These are phyloP conservation scores for Drosophila tani DNA, from an alignment of 1,140 invertebrate genomes.

Conservation along the genomic window DNA sequence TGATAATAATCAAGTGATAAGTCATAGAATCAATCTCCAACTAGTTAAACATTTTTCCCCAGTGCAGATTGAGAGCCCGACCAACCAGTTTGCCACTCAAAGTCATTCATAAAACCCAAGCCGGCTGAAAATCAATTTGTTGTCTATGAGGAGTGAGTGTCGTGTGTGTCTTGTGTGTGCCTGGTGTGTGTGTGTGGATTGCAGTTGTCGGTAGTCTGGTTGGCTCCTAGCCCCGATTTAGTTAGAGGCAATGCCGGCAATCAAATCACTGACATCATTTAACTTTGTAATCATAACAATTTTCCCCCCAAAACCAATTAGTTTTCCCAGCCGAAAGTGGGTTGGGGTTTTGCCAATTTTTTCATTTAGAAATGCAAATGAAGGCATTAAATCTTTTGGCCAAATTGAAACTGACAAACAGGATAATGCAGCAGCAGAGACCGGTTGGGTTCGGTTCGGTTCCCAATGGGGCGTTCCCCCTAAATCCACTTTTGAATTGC, in stretches of 20 bases:
- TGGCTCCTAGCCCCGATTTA: slow-evolving; percentile 44
- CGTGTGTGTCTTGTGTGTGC: slow-evolving; percentile 20
- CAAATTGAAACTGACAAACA: slow-evolving; percentile 79
- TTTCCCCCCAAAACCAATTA: slow-evolving; percentile 75
- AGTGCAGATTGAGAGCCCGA: slow-evolving; percentile 14
- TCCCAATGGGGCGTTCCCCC: slow-evolving; percentile 31
- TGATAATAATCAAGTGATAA: no score
- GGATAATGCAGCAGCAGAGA: slow-evolving; percentile 55
- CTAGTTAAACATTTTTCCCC: not conserved
- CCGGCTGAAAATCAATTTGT: slow-evolving; percentile 59
- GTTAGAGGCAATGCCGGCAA: slow-evolving; percentile 57
- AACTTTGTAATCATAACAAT: slow-evolving; percentile 83
- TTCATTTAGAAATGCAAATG: slow-evolving; percentile 81
- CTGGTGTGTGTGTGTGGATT: slow-evolving; percentile 6
- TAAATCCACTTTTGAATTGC: slow-evolving; percentile 41
- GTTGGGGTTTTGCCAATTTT: slow-evolving; percentile 49
- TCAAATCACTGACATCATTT: slow-evolving; percentile 79
- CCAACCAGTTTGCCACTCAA: slow-evolving; percentile 70
- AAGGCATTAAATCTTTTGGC: slow-evolving; percentile 76
- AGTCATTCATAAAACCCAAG: slow-evolving; percentile 69
- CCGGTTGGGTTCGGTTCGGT: slow-evolving; percentile 35
- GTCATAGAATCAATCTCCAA: not conserved
- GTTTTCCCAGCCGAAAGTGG: slow-evolving; percentile 58
- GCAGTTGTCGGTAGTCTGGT: slow-evolving; percentile 29
- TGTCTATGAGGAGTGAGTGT: slow-evolving; percentile 35